Percentiles rank a stretch among this genome's conserved stretches.
These are phyloP conservation scores for Adelosebastes latens DNA, from an alignment of 2,797 vertebrate genomes.

Conservation along the genomic window DNA sequence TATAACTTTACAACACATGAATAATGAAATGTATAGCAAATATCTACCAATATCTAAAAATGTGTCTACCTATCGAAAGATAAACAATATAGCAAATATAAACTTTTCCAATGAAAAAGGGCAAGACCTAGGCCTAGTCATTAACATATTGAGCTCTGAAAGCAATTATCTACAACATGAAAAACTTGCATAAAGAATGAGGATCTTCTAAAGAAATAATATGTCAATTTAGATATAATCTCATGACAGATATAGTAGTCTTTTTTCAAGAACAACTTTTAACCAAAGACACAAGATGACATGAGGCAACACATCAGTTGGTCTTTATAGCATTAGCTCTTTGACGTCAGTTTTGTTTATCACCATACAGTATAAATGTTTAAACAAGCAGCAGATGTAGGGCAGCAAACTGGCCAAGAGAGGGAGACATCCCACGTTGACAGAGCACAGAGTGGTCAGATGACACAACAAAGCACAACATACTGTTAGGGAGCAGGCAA, in stretches of 20 bases:
- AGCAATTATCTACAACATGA: background rate
- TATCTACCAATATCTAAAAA: background rate
- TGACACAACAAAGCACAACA: background rate
- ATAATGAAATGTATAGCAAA: background rate
- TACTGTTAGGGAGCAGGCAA: background rate
- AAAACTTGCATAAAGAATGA: background rate
- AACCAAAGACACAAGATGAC: background rate
- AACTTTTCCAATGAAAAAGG: too few species aligned
- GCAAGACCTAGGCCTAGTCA: background rate
- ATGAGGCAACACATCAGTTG: too few species aligned
- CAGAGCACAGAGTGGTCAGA: background rate
- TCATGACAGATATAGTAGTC: background rate
- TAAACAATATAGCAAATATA: background rate
- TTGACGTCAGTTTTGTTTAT: background rate
- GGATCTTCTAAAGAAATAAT: too few species aligned
- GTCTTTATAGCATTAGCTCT: background rate
- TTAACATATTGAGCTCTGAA: background rate
- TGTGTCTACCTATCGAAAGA: background rate
- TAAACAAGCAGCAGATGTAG: background rate
- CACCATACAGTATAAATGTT: background rate
- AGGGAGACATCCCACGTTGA: background rate
- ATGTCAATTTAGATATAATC: background rate
- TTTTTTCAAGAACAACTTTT: background rate
- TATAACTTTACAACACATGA: background rate
- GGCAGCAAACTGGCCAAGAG: background rate